Base-by-base conservation (phyloP, 1,140 invertebrate genomes). In the Homarus americanus region DNA sequence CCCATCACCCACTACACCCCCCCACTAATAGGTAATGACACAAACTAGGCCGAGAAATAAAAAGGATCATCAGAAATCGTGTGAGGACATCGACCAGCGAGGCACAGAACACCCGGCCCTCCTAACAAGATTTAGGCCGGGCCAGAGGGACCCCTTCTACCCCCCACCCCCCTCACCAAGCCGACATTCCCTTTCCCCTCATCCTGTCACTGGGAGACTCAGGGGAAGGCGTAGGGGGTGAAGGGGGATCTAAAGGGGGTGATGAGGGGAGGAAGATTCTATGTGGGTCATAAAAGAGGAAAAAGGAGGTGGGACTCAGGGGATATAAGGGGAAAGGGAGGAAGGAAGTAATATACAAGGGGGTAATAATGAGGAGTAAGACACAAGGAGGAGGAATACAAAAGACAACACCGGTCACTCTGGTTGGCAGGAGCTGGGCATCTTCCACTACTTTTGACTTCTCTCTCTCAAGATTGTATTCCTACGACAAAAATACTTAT, bases 41-140 rank as follows among this genome's bases (percentile, higher is more conserved):
- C 63, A 40, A 83, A 34, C 44, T 24, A 38, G 58, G 38, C 32
- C 82, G n/a, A 20, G 24, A 32, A 83, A 63, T 20, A 28, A 40
- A 83, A 66, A 24, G 82, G 82, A n/a, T 36, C 82, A 44, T 41
- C 82, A 69, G 82, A 69, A 69, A 41, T 38, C n/a, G 53, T 69
- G 82, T 15, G n/a, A 40, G 36, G 82, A 34, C 82, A 83, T 66
- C 32, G 82, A 83, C 32, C 44, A 66, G 79, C 7, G 82, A 41
- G 40, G 82, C 53, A 41, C 40, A 53, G 82, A 58, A 41, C 40
- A 53, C 41, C 3, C 10, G 36, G 44, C 44, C 36, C 41, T 15
- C 41, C 28, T 80, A 83, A 69, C 53, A 83, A 83, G 82, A 69
- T 69, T 66, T 66, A 69, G 32, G 9, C 17, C 24, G 38, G 58